Evolutionary conservation across 2,113 vertebrate genomes (phyloP), one percentile per base, ranked within the genome.

Genomic region (Cyprinodon brontotheroides): DNA sequence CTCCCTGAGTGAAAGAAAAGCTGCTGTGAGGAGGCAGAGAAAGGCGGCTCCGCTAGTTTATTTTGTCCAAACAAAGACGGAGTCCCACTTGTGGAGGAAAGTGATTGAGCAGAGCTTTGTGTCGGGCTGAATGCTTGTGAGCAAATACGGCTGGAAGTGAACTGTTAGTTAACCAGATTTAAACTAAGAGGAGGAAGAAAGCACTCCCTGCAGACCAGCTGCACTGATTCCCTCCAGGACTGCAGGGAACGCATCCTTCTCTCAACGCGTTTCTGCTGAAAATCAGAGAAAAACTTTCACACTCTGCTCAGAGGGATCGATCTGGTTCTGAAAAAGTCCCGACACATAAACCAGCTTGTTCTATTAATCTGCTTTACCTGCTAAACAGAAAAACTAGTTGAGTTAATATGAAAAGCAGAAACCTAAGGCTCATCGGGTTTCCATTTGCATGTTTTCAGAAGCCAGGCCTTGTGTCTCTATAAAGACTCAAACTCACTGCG

Each of bases 1-100:
- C 78, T 40, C 83, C 85, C 87, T 91, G 77, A 88, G 80, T 81
- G 84, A 84, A 86, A 88, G 86, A 86, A 90, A 86, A 81, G 81
- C 74, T 47, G 74, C 8, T 39, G 75, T 68, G 70, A 79, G 76
- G 72, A 79, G 75, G 72, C 11, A 79, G 78, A 68, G 70, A 78
- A 64, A 85, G 84, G 76, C 76, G 48, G 70, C 83, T 83, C 74
- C 74, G 81, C 70, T 87, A 81, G 89, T 89, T 89, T 86, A 87
- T 90, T 87, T 90, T 61, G 78, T 84, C 14, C 10, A 72, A 70
- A 90, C 86, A 89, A 91, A 91, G 79, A 66, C 7, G 6, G 20
- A 73, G 79, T 72, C 76, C 73, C 81, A 75, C 77, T 82, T n/a
- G 66, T 78, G 61, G 81, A 79, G 65, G 40, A 36, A 64, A 65